phyloP scores from a whole-genome alignment of 2,113 vertebrate genomes.

The Gymnobelideus leadbeateri region DNA sequence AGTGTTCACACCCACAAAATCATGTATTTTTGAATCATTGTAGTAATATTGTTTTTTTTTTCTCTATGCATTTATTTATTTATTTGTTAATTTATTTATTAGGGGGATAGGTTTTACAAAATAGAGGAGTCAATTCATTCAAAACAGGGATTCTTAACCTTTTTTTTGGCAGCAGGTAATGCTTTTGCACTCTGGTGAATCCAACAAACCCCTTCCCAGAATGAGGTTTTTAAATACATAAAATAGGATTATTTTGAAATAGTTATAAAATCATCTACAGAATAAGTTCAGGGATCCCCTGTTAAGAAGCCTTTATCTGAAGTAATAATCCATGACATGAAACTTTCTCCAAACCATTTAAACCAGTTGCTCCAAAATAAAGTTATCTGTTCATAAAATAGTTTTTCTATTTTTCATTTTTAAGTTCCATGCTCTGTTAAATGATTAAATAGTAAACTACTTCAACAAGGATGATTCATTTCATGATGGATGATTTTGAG shows the following conservation, averaged over 20 bases:
- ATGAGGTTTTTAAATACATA: not conserved
- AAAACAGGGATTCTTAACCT: not conserved
- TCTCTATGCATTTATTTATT: too few relatives aligned
- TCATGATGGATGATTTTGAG: rapidly evolving
- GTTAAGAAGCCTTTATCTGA: not conserved
- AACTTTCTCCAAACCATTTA: not conserved
- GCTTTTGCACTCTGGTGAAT: not conserved
- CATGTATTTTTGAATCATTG: not conserved
- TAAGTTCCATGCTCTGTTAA: not conserved
- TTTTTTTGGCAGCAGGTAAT: not conserved
- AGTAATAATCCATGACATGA: not conserved
- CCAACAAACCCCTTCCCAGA: not conserved
- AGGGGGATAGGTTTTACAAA: not conserved
- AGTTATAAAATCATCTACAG: not conserved
- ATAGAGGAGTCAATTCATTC: not conserved
- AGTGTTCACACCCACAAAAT: not conserved
- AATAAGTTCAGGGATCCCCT: not conserved
- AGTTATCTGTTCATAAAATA: not conserved
- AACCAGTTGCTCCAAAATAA: not conserved
- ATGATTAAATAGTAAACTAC: rapidly evolving
- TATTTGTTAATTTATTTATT: not conserved
- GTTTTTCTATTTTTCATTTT: not conserved
- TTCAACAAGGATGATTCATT: rapidly evolving
- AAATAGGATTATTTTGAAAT: not conserved
- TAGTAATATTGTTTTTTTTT: not conserved